These are phyloP conservation scores for Colletes collaris DNA, from an alignment of 2,888 invertebrate species.

Conservation along the genomic window DNA sequence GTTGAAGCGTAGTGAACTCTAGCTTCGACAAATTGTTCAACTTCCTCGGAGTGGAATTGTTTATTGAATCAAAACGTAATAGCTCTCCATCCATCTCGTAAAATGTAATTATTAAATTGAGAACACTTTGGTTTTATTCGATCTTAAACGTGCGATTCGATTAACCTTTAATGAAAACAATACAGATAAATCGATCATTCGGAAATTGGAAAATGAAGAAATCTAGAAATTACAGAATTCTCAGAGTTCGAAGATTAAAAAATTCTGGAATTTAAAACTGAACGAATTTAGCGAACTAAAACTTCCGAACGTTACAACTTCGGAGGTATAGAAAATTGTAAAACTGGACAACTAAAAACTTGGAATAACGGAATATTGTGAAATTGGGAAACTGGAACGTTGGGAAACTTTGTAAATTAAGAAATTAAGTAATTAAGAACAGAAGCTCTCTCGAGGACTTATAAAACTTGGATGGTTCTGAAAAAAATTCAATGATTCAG, in stretches of 20 bases:
- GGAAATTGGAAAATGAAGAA: neutral
- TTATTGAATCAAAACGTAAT: neutral
- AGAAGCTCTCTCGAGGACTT: no score
- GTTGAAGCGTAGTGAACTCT: neutral
- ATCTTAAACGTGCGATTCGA: no score
- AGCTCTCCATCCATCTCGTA: neutral
- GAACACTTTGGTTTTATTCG: no score
- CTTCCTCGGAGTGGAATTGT: slow-evolving; percentile 16
- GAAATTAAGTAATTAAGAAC: neutral
- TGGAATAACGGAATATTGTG: neutral
- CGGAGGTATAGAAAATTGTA: neutral
- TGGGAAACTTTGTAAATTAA: neutral
- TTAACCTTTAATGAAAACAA: no score
- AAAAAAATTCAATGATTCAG: neutral
- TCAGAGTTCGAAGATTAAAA: neutral
- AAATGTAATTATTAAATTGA: no score
- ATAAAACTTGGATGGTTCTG: no score
- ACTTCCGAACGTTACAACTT: neutral
- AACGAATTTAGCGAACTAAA: neutral
- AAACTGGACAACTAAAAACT: neutral
- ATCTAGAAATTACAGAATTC: neutral
- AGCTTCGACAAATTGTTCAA: slow-evolving; percentile 28
- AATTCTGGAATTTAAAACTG: neutral
- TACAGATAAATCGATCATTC: neutral
- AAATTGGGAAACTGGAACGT: neutral